Base-by-base conservation (phyloP, 2,888 invertebrate species). In the Ennomos quercinarius region DNA sequence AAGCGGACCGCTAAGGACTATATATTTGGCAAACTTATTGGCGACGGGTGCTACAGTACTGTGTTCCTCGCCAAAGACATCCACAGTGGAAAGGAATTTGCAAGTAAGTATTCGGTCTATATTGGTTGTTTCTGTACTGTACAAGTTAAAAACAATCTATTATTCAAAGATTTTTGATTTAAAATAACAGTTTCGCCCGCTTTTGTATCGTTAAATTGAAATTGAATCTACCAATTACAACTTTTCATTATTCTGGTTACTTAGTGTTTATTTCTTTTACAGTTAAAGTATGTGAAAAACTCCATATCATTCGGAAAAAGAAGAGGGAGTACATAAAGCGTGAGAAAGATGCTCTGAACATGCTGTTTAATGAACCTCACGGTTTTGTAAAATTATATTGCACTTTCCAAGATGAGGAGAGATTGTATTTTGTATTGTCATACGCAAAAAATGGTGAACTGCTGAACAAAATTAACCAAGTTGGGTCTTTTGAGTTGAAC, bases 211-310 rank as follows among this genome's bases (percentile, higher is more conserved):
- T 6, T 6, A 27, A 4, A 27, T 4, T 27, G 6, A 6, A 27
- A 27, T 27, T 27, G 17, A n/a, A 17, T 17, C 17, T 17, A 27
- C 27, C 6, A 27, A 27, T 27, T 27, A 27, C 45, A 53, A 35
- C 8, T 39, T 34, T 35, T 0, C 1, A 5, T 13, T 60, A 27
- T 27, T 27, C 27, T 27, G 27, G 27, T 3, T 27, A 27, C 27
- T 27, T 48, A 38, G 51, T 38, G 36, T 56, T 45, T 48, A n/a
- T 63, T 58, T 57, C 13, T 52, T 57, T 94, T 95, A 54, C 94
- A 97, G 98, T 99, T 82, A 99, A 99, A 95, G 98, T 99, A n/a
- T 96, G 99, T 87, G 98, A 98, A 80, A 99, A 99, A 92, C 94
- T 95, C 50, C 97, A 98, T 87, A 98, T 99, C 72, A 94, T 98